Percentiles rank a stretch among this genome's conserved stretches.
These are phyloP conservation scores for Anseranas semipalmata DNA, from an alignment of 2,113 vertebrate genomes.

Conservation along the genomic window DNA sequence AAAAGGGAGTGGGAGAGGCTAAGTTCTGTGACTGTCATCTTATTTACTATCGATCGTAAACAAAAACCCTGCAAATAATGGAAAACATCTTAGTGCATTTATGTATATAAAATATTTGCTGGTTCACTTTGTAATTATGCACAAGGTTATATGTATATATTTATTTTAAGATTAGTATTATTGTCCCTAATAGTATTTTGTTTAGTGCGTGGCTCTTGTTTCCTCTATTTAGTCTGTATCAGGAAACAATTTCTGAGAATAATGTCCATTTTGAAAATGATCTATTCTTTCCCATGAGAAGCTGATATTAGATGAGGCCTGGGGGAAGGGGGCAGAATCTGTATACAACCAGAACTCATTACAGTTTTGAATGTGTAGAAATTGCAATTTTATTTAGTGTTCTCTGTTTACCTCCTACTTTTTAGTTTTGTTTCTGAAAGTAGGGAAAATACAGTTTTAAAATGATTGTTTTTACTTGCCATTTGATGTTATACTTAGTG, in stretches of 20 bases:
- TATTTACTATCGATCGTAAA: not conserved
- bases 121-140: not conserved
- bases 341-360: not conserved
- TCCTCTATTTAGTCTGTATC: not conserved
- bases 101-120: not conserved
- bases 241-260: not conserved
- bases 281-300: not conserved
- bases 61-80: not conserved
- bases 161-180: not conserved
- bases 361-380: not conserved
- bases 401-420: not conserved
- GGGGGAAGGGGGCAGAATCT: not conserved
- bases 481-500: slow-evolving; percentile 4
- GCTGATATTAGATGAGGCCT: not conserved
- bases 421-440: not conserved
- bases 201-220: not conserved
- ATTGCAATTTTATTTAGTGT: not conserved
- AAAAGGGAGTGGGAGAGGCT: not conserved
- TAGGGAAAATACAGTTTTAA: not conserved
- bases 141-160: not conserved
- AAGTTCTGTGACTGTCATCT: not conserved
- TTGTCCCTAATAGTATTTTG: not conserved
- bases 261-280: not conserved
- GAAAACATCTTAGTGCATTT: not conserved
- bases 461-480: not conserved